Percentiles rank a stretch among this genome's conserved stretches.
Evolutionary conservation across 2,113 vertebrate genomes (phyloP).

Genomic region (Zeus faber): DNA sequence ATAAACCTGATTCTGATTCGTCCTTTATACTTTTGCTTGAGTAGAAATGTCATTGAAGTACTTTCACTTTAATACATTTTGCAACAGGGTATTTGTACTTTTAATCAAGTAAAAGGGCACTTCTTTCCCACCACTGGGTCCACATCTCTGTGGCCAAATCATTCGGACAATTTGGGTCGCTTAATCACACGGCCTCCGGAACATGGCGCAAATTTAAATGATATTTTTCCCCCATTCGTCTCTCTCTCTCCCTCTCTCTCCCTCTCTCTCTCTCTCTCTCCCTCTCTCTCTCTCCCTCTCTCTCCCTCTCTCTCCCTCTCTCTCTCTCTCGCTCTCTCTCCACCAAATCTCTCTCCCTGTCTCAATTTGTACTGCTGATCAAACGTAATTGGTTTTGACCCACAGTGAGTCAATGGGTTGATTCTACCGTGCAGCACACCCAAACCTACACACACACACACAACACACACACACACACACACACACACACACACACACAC

Average conservation of each 20-base stretch:
- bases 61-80: no score
- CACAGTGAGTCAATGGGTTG: conserved; percentile 36
- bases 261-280: neutral
- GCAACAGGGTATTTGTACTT: no score
- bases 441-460: no score
- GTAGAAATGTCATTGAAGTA: no score
- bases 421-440: conserved; percentile 25
- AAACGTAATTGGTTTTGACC: conserved; percentile 63
- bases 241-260: conserved; percentile 3
- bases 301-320: conserved; percentile 4
- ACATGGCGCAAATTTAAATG: no score
- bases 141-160: no score
- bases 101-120: no score
- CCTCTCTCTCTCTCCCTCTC: conserved; percentile 2
- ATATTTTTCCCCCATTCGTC: neutral
- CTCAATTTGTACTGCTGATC: conserved; percentile 37
- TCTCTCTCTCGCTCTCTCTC: conserved; percentile 3
- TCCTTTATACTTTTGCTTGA: no score
- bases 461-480: neutral
- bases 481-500: neutral
- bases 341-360: conserved; percentile 11
- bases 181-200: no score
- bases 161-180: no score
- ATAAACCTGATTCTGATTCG: no score
- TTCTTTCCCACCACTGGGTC: no score